Evolutionary conservation across 1,140 invertebrate species (phyloP), one percentile per base, ranked within the genome.

Genomic region (Megalonaias nervosa): DNA sequence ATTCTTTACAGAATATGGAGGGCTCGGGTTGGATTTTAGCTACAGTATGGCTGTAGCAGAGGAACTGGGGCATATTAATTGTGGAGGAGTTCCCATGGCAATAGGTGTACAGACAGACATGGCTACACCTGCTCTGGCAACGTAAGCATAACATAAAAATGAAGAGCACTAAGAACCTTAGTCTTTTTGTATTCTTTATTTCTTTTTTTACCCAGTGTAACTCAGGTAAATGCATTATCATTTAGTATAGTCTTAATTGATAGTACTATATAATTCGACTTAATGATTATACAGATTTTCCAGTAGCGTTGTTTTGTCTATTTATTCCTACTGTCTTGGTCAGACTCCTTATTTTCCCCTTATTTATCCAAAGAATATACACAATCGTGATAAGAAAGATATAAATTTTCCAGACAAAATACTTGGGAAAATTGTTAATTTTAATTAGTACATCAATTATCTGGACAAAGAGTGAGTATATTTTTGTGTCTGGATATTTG

Each of bases 51-150:
- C 93, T 15, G 84, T 93, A 56, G 87, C 92, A 31, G 93, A 94
- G 87, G 92, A 92, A 82, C 77, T 94, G 57, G 93, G 93, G 26
- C 82, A 83, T 56, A 92, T 93, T 64, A 91, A 92, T 76, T 93
- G 92, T 89, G 92, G 91, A 19, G 92, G 90, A 9, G 86, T 94
- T 73, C 91, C 92, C 19, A 93, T 93, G 91, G 92, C 92, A 19
- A 90, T 93, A 68, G 88, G 89, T 66, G 93, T 94, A 31, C 93
- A 94, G 80, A 93, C 90, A 48, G 92, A 93, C 77, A 93, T 93
- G 90, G 82, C 92, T 57, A 92, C 92, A 26, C 92, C 92, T n/a
- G 92, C 92, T 38, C 82, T 93, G 48, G 87, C 90, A 62, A 89
- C 83, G 91, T 92, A 81, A 26, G 72, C 48, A 61, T 23, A 31